A percentile compares a stretch with the other conserved stretches of the same genome.
Evolutionary conservation across 2,888 invertebrate genomes (phyloP).

Genomic region (Himalopsyche japonica): DNA sequence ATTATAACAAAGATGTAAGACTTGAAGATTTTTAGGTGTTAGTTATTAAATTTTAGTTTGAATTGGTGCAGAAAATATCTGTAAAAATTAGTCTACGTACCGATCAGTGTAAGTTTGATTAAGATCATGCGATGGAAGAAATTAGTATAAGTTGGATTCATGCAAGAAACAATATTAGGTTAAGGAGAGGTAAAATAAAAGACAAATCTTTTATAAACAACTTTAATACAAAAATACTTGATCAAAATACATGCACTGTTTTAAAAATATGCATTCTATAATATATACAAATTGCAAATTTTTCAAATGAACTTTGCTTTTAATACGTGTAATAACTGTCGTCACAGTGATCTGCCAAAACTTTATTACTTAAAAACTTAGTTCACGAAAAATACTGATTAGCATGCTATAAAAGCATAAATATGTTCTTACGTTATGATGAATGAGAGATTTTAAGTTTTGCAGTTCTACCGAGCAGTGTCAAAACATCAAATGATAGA

Average conservation of each 20-base stretch:
- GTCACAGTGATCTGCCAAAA: not conserved
- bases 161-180: slow-evolving; percentile 11
- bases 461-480: not conserved
- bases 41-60: not conserved
- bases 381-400: not conserved
- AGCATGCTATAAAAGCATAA: not conserved
- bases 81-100: not conserved
- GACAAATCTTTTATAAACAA: slow-evolving; percentile 17
- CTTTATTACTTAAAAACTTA: not conserved
- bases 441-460: not conserved
- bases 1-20: no score
- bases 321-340: not conserved
- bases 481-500: not conserved
- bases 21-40: not conserved
- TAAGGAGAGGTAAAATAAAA: slow-evolving; percentile 19
- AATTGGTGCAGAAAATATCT: not conserved
- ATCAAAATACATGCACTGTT: slow-evolving; percentile 26
- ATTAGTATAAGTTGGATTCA: not conserved
- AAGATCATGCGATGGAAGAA: not conserved
- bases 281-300: slow-evolving; percentile 21
- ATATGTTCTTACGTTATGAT: not conserved
- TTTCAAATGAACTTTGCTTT: not conserved
- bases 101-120: not conserved
- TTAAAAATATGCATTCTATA: not conserved
- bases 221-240: slow-evolving; percentile 36